Percentiles rank a stretch among this genome's conserved stretches.
phyloP scores from a whole-genome alignment of 2,888 invertebrate genomes.

The Spodoptera exigua region DNA sequence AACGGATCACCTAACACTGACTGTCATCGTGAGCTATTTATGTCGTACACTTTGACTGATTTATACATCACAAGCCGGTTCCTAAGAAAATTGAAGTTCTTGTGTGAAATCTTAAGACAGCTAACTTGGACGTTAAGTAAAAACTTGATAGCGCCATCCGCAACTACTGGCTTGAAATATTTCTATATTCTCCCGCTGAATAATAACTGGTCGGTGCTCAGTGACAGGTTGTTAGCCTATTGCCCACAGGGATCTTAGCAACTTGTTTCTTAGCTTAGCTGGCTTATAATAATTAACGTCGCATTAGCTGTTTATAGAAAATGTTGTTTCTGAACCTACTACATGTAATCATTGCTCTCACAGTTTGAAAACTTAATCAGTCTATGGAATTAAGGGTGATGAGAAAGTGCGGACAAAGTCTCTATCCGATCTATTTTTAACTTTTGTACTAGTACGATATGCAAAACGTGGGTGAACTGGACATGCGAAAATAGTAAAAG shows the following conservation, averaged over 20 bases:
- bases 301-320: no score
- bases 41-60: constrained; percentile 18
- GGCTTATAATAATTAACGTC: constrained; percentile 9
- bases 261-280: constrained; percentile 19
- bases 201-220: constrained; percentile 8
- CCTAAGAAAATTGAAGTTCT: neutral
- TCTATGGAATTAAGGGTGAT: no score
- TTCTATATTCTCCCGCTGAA: no score
- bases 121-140: constrained; percentile 2
- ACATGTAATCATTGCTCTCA: no score
- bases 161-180: no score
- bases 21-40: constrained; percentile 26
- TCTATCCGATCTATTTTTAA: no score
- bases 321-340: no score
- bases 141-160: neutral
- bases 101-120: neutral
- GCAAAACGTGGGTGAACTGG: no score
- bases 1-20: constrained; percentile 18
- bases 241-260: constrained; percentile 23
- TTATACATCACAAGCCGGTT: neutral
- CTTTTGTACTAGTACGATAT: no score
- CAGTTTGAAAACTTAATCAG: no score
- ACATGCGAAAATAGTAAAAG: no score
- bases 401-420: no score
- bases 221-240: constrained; percentile 31